These are phyloP conservation scores for Planococcus citri DNA, from an alignment of 1,140 invertebrate genomes.

Conservation along the genomic window DNA sequence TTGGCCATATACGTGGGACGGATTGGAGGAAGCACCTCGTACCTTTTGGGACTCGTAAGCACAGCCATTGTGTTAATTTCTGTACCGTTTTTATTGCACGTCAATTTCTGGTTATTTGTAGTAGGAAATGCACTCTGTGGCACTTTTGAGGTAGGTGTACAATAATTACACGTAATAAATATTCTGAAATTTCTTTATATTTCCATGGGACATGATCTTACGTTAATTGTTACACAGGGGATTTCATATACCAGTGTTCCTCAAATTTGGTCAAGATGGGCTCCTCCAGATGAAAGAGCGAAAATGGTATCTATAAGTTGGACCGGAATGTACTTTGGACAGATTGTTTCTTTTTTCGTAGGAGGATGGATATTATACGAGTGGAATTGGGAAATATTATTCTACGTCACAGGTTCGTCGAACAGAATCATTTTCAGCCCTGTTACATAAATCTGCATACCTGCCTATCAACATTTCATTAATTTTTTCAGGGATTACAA, in stretches of 20 bases:
- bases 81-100: neutral
- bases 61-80: neutral
- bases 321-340: slow-evolving; percentile 37
- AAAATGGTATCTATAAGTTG: slow-evolving; percentile 70
- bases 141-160: neutral
- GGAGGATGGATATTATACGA: slow-evolving; percentile 30
- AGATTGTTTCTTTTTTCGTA: slow-evolving; percentile 38
- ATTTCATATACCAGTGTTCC: neutral
- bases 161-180: too few relatives aligned
- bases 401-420: neutral
- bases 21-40: neutral
- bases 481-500: slow-evolving; percentile 43
- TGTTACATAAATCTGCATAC: too few relatives aligned
- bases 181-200: too few relatives aligned
- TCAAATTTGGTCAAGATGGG: slow-evolving; percentile 41
- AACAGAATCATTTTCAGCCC: too few relatives aligned
- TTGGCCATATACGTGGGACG: neutral
- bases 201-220: too few relatives aligned
- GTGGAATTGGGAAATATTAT: neutral
- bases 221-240: neutral
- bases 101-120: neutral
- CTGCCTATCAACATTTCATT: too few relatives aligned
- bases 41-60: neutral
- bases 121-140: neutral
- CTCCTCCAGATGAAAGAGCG: slow-evolving; percentile 61